Percentiles rank a stretch among this genome's conserved stretches.
Conservation (phyloP, 2,113 vertebrate genomes). For the Nothocercus julius region DNA sequence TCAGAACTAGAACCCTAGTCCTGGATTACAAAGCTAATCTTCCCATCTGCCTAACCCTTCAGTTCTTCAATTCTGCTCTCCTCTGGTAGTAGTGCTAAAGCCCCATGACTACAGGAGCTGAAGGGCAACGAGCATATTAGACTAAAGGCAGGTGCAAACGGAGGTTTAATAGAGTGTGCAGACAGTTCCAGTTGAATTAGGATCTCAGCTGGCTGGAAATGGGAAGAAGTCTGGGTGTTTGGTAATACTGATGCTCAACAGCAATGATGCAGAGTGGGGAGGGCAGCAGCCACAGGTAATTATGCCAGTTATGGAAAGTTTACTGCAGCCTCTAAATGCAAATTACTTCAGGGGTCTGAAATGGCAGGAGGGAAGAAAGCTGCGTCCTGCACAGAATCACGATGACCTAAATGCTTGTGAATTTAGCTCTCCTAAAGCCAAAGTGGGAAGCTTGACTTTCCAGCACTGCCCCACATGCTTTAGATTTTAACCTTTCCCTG, state of each 20-base stretch:
- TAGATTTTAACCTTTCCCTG: background rate
- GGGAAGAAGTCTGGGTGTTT: background rate
- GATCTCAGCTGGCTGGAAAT: background rate
- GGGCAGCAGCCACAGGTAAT: background rate
- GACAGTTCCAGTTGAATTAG: background rate
- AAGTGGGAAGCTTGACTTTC: background rate
- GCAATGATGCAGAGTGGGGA: background rate
- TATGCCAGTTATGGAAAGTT: background rate
- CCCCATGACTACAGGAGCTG: background rate
- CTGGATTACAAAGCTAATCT: background rate
- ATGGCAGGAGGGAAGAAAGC: background rate
- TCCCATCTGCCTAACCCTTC: background rate
- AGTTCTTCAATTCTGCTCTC: background rate
- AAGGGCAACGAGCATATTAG: background rate
- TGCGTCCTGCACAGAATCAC: background rate
- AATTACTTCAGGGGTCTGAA: background rate
- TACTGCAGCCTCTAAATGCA: background rate
- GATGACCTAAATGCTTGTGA: background rate
- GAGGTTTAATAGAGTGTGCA: background rate
- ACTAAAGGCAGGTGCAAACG: background rate
- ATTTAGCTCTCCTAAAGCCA: background rate
- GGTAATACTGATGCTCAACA: background rate
- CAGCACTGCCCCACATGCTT: background rate
- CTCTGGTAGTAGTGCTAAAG: background rate
- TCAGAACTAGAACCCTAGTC: background rate